A percentile compares a stretch with the other conserved stretches of the same genome.
Conservation (phyloP, 2,113 vertebrate species). For the Pseudolaguvia tuberculata region DNA sequence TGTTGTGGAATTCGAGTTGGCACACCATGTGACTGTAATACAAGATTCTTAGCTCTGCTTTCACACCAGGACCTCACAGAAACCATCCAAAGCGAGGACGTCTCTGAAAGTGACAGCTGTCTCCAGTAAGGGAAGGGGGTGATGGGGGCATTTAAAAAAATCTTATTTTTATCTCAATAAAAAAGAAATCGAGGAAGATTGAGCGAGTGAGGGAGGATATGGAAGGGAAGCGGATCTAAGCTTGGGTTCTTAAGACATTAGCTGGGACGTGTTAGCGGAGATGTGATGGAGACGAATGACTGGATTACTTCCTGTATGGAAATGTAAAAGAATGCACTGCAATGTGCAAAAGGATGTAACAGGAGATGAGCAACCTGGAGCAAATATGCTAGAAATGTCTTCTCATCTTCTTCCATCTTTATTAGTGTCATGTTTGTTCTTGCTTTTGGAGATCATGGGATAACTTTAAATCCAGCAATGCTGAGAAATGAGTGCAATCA, state of each 20-base stretch:
- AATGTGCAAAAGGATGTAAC: constrained; percentile 28
- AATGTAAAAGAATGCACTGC: constrained; percentile 35
- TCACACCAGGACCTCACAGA: constrained; percentile 10
- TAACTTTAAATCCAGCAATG: background rate
- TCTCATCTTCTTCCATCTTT: constrained; percentile 20
- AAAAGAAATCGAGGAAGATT: background rate
- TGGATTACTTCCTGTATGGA: constrained; percentile 28
- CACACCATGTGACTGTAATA: constrained; percentile 43
- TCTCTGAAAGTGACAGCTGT: constrained; percentile 16
- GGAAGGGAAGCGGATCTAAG: constrained; percentile 37
- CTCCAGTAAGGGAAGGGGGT: constrained; percentile 17
- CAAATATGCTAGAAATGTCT: constrained; percentile 14
- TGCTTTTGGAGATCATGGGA: background rate
- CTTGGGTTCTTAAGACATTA: constrained; percentile 16
- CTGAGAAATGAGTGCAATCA: constrained; percentile 13
- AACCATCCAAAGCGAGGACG: constrained; percentile 12
- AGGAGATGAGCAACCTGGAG: background rate
- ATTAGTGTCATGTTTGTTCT: background rate
- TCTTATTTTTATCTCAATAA: background rate
- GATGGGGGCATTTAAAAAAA: no score
- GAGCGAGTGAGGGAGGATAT: constrained; percentile 12
- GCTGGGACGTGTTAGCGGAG: background rate
- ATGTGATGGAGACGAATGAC: constrained; percentile 37
- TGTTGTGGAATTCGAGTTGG: constrained; percentile 44
- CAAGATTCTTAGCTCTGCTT: constrained; percentile 23